Evolutionary conservation across 2,797 vertebrate genomes (phyloP).

Genomic region (Schizopygopsis pylzovi): DNA sequence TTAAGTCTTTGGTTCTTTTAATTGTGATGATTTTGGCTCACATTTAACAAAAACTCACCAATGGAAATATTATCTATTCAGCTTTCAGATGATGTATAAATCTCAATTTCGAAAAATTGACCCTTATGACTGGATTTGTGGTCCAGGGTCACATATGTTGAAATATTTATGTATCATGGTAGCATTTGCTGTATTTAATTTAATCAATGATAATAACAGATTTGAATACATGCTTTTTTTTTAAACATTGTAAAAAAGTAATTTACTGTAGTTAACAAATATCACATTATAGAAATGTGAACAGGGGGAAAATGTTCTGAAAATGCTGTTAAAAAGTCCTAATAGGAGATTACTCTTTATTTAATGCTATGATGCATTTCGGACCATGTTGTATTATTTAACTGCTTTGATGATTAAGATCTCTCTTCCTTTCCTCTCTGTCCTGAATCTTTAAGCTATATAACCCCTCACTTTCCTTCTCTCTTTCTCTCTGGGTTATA

Average conservation of each 20-base stretch:
- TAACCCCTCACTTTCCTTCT: conserved; percentile 5
- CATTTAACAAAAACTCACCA: too few relatives aligned
- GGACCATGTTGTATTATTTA: background rate
- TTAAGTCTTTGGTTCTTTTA: too few relatives aligned
- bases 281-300: background rate
- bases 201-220: background rate
- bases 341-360: background rate
- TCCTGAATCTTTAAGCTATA: conserved; percentile 7
- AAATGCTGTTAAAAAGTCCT: background rate
- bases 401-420: background rate
- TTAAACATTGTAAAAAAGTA: background rate
- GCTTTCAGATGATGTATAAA: too few relatives aligned
- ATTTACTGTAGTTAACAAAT: background rate
- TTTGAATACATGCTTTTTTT: background rate
- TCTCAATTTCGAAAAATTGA: too few relatives aligned
- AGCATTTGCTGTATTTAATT: background rate
- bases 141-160: background rate
- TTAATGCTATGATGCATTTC: background rate
- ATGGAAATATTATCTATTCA: too few relatives aligned
- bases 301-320: background rate
- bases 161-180: background rate
- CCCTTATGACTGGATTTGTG: too few relatives aligned
- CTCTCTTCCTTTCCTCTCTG: background rate
- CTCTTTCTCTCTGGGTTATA: conserved; percentile 17
- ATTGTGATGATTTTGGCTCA: too few relatives aligned